phyloP scores from a whole-genome alignment of 2,797 vertebrate species.

The Danio kyathit region DNA sequence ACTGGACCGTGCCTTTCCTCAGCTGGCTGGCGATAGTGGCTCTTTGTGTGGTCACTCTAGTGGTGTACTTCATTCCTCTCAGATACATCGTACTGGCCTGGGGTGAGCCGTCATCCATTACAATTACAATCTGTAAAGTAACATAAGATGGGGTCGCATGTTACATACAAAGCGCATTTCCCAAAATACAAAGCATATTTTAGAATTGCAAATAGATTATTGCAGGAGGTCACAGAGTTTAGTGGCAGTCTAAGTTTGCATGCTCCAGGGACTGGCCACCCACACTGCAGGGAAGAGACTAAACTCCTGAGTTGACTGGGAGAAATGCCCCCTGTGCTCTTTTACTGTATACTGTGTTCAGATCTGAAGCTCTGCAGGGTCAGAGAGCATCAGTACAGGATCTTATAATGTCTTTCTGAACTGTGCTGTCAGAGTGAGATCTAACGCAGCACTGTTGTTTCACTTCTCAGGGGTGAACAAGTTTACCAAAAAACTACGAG shows the following conservation, averaged over 20 bases:
- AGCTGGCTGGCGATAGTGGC: slow-evolving; percentile 94
- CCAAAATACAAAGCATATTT: background rate
- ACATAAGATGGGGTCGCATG: background rate
- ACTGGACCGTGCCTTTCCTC: slow-evolving; percentile 98
- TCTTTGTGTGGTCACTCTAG: slow-evolving; percentile 84
- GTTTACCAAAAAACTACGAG: slow-evolving; percentile 98
- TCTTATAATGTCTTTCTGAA: slow-evolving; percentile 51
- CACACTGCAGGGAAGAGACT: slow-evolving; percentile 37
- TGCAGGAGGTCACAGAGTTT: background rate
- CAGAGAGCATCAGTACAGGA: slow-evolving; percentile 49
- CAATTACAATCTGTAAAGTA: background rate
- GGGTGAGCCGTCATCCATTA: slow-evolving; percentile 84
- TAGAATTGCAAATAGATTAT: background rate
- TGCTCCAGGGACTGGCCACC: slow-evolving; percentile 35
- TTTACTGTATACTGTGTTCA: slow-evolving; percentile 44
- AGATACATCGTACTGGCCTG: slow-evolving; percentile 95
- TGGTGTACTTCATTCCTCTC: slow-evolving; percentile 94
- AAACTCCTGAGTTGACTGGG: slow-evolving; percentile 32
- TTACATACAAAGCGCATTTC: background rate
- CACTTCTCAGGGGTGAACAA: slow-evolving; percentile 91
- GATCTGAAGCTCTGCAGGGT: slow-evolving; percentile 54
- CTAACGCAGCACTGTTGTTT: slow-evolving; percentile 39
- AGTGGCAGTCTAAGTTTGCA: slow-evolving; percentile 15
- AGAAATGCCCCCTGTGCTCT: slow-evolving; percentile 52
- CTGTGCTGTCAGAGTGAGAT: slow-evolving; percentile 47